These are phyloP conservation scores for Teleopsis dalmanni DNA, from an alignment of 1,140 invertebrate species.

Conservation along the genomic window DNA sequence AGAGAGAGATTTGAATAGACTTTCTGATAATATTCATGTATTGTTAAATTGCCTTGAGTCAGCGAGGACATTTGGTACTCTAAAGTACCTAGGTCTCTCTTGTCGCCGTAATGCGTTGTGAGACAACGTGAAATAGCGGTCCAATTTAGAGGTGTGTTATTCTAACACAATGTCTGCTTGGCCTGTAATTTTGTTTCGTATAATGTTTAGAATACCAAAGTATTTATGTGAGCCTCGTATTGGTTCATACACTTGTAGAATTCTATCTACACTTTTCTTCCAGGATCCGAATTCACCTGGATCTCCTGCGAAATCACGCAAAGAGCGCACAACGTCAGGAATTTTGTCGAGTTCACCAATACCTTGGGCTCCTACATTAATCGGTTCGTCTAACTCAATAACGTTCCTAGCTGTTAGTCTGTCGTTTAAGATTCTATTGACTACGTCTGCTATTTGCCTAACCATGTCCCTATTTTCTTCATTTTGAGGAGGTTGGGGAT, in stretches of 20 bases:
- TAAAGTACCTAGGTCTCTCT: constrained; percentile 12
- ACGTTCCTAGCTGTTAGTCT: too few relatives aligned
- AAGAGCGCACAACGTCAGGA: neutral
- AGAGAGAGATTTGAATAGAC: too few relatives aligned
- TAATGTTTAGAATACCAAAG: constrained; percentile 2
- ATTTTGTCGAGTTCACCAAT: constrained; percentile 3
- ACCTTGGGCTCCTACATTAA: too few relatives aligned
- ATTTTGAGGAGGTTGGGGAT: too few relatives aligned
- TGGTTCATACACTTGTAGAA: neutral
- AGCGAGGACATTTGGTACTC: constrained; percentile 20
- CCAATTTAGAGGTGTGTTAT: constrained; percentile 18
- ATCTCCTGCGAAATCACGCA: constrained; percentile 5
- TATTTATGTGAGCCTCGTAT: neutral
- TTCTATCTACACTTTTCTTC: constrained; percentile 8
- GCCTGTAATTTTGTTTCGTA: constrained; percentile 14
- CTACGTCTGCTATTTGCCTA: too few relatives aligned
- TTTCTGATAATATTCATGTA: too few relatives aligned
- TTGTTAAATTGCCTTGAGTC: too few relatives aligned
- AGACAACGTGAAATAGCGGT: constrained; percentile 9
- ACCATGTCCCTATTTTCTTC: too few relatives aligned
- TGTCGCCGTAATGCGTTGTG: constrained; percentile 15
- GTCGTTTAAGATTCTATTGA: too few relatives aligned
- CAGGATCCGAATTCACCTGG: constrained; percentile 1
- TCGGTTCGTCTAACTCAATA: too few relatives aligned
- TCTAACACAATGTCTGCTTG: constrained; percentile 14